Percentiles rank a stretch among this genome's conserved stretches.
Evolutionary conservation across 2,113 vertebrate species (phyloP).

Genomic region (Marmota monax): DNA sequence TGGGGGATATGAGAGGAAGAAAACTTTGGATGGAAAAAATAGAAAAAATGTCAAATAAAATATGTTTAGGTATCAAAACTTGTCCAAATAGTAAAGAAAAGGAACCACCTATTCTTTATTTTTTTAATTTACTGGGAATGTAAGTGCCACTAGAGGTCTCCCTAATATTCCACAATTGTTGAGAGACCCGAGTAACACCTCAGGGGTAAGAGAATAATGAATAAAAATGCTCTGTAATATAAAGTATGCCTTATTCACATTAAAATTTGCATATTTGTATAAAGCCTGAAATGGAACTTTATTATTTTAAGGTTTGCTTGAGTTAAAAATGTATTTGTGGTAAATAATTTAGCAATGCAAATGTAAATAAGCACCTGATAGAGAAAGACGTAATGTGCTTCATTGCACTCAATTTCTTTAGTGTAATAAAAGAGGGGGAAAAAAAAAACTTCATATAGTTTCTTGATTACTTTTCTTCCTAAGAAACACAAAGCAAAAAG

Average conservation of each 20-base stretch:
- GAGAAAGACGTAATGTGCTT: slow-evolving; percentile 46
- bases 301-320: slow-evolving; percentile 69
- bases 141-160: slow-evolving; percentile 77
- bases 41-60: not conserved
- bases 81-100: not conserved
- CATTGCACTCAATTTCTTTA: slow-evolving; percentile 32
- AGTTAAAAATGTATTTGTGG: slow-evolving; percentile 67
- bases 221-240: slow-evolving; percentile 48
- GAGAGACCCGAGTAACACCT: not conserved
- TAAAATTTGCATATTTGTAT: slow-evolving; percentile 53
- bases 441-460: slow-evolving; percentile 34
- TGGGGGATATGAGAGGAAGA: not conserved
- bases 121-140: slow-evolving; percentile 26
- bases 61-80: not conserved
- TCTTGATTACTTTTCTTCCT: slow-evolving; percentile 51
- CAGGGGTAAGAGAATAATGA: slow-evolving; percentile 2
- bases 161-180: slow-evolving; percentile 56
- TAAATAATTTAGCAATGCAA: slow-evolving; percentile 70
- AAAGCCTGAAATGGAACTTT: slow-evolving; percentile 55
- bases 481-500: slow-evolving; percentile 1
- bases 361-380: slow-evolving; percentile 57
- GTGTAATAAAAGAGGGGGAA: slow-evolving; percentile 29
- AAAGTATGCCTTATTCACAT: slow-evolving; percentile 52
- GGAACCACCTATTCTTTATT: not conserved
- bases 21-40: not conserved